Conservation (phyloP, 2,888 invertebrate species). For the Spialia ferax region DNA sequence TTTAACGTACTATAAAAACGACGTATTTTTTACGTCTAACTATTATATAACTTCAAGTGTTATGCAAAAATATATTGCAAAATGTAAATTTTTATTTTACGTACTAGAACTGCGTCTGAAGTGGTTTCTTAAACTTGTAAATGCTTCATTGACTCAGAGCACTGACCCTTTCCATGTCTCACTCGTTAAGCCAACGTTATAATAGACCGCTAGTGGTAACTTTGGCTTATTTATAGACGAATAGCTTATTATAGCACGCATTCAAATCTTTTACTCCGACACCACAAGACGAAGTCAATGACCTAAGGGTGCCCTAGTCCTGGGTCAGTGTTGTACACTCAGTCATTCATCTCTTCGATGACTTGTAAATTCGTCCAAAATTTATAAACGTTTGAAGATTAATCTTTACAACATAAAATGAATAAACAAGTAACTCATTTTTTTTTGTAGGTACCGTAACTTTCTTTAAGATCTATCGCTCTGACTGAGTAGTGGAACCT, state of each 20-base stretch:
- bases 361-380: background rate
- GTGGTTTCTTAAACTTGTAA: background rate
- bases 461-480: too few species aligned
- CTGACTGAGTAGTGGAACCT: too few species aligned
- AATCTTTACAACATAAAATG: too few species aligned
- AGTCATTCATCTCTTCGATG: background rate
- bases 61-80: background rate
- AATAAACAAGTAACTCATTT: too few species aligned
- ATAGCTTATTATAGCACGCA: slow-evolving; percentile 2
- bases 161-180: background rate
- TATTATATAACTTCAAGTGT: too few species aligned
- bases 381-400: too few species aligned
- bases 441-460: too few species aligned
- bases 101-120: background rate
- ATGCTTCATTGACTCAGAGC: background rate
- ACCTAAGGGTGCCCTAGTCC: background rate
- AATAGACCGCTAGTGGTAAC: background rate
- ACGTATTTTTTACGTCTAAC: too few species aligned
- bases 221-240: slow-evolving; percentile 1
- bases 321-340: background rate
- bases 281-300: background rate
- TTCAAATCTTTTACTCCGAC: background rate
- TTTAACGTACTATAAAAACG: too few species aligned
- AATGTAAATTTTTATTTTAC: background rate
- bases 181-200: background rate